Evolutionary conservation across 1,140 invertebrate species (phyloP), one percentile per base, ranked within the genome.

Genomic region (Araneus ventricosus): DNA sequence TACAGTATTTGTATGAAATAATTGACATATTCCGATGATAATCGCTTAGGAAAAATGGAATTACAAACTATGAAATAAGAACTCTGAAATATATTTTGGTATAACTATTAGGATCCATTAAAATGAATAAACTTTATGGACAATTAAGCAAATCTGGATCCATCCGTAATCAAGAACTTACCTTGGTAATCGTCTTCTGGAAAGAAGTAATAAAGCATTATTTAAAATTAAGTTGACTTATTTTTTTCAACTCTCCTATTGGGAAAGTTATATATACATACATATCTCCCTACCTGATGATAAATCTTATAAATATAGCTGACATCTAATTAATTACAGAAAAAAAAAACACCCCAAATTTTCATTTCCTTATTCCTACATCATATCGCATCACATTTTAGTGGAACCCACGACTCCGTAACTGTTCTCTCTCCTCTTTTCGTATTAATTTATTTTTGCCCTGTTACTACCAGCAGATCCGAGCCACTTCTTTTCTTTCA

Each of bases 401-500:
- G 24, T n/a, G 10, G 20, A 45, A 82, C n/a, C n/a, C 24, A 30
- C 75, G 27, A 80, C 37, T 0, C 24, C 61, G 17, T 75, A 45
- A 45, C 39, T 63, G 61, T 27, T n/a, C 5, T 52, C 45, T 27
- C 0, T 41, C 45, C 1, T 5, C 24, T 24, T 82, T 82, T 52
- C 39, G 10, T 52, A 82, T 82, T n/a, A 27, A 82, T 82, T 82
- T 82, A 10, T 82, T 82, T 82, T 41, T 4, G 5, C 67, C 80
- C 24, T 52, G 80, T 20, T 82, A 24, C 80, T 52, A n/a, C n/a
- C 39, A 8, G 27, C 70, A 79, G 59, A 63, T 37, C n/a, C 45
- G n/a, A 52, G 45, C 45, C 75, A 80, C 34, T 80, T 75, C 30
- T 75, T 75, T 75, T 75, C 4, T 30, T 75, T 17, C 30, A 14